Evolutionary conservation across 2,888 invertebrate species (phyloP), one percentile per base, ranked within the genome.

Genomic region (Folsomia manolachei): DNA sequence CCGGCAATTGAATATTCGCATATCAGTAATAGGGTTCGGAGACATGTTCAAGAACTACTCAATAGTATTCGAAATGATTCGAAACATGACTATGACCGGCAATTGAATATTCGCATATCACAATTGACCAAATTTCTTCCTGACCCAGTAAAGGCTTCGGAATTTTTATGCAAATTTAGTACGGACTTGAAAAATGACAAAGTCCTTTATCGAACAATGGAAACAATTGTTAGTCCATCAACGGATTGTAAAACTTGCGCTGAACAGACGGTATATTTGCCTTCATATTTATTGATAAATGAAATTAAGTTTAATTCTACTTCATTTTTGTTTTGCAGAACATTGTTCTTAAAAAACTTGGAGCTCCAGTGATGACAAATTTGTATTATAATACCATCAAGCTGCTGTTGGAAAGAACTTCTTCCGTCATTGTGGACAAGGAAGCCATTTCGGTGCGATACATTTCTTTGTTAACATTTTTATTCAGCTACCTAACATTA

Each of bases 331-430:
- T n/a, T n/a, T 84, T 84, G 7, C 85, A 89, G 89, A 90, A 90
- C 75, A 88, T 88, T 75, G 91, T 96, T 11, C 86, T 97, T 69
- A 95, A 96, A 84, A 96, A 95, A 84, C 87, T 97, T 1, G 97
- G 97, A 0, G 91, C 94, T 82, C 95, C 95, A 0, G 91, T 95
- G 1, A 95, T 95, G 91, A 95, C 95, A 1, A 96, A 97, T 85
- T 85, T 95, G 51, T 94, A 97, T 84, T 97, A 97, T 86, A 95
- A 95, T 83, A 95, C 95, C 0, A 93, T 97, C 56, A 97, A 97
- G 86, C 94, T 94, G 90, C 84, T 98, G 63, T 85, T 98, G 71
- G 97, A 97, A 84, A 88, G 97, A 72, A 92, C 96, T 18, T 96
- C 96, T 76, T 96, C 95, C 0, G 95, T 98, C 2, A 94, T 97